Conservation (phyloP, 2,113 vertebrate genomes). For the Lepus europaeus region DNA sequence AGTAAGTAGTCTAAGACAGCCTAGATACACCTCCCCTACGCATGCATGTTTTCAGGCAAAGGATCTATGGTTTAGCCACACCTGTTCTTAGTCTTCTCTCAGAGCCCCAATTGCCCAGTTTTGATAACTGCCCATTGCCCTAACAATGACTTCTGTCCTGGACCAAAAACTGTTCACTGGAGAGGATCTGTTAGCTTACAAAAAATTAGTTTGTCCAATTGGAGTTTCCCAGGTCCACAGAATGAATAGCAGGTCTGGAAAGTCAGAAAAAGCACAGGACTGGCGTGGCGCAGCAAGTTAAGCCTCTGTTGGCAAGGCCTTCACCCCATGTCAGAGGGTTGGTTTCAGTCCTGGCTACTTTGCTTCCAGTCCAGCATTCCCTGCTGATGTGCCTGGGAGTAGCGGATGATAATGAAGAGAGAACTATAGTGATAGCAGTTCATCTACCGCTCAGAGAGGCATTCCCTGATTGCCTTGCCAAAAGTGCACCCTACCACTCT, state of each 20-base stretch:
- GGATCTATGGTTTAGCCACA: not conserved
- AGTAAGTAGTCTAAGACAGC: not conserved
- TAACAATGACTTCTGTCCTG: not conserved
- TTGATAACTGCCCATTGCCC: not conserved
- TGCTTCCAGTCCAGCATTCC: too few species aligned
- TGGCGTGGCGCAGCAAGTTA: too few species aligned
- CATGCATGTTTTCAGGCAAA: not conserved
- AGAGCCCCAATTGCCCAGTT: not conserved
- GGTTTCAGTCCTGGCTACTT: too few species aligned
- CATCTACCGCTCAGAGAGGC: not conserved
- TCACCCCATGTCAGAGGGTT: not conserved
- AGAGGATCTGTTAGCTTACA: not conserved
- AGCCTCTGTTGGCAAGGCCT: not conserved
- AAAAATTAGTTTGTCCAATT: not conserved
- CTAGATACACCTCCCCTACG: not conserved
- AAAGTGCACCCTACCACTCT: not conserved
- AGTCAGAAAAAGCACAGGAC: not conserved
- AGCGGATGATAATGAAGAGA: too few species aligned
- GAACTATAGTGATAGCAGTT: too few species aligned
- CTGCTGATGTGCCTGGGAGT: too few species aligned
- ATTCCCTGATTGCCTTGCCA: not conserved
- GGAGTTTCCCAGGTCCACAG: not conserved
- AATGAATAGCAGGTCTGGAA: not conserved
- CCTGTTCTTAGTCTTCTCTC: not conserved
- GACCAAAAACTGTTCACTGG: not conserved